Evolutionary conservation across 2,113 vertebrate genomes (phyloP), one percentile per base, ranked within the genome.

Genomic region (Puntigrus tetrazona): DNA sequence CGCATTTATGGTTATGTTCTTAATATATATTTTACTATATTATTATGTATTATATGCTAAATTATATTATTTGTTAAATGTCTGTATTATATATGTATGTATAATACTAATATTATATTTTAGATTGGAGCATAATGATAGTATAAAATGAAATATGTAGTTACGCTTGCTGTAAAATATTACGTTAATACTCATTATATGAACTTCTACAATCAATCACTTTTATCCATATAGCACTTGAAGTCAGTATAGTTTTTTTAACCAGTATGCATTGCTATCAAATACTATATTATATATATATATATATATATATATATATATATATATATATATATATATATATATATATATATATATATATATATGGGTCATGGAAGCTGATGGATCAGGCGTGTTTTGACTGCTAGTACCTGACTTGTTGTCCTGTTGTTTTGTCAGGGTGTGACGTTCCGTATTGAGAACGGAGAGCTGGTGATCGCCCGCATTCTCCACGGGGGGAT

Each of bases 401-500:
- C 65, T 10, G 5, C 34, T 10, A 52, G 61, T 80, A 43, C 72
- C 31, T 74, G 18, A 57, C 31, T 76, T 31, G 52, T 4, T 77
- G 52, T 63, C 22, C 22, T 73, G 52, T 63, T 83, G 25, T 45
- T 69, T 27, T 29, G 8, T 74, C 91, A 99, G 97, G 97, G 97
- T 0, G 95, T 99, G 90, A 98, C 97, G 0, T 98, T 98, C 88
- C 96, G 97, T 1, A 96, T 98, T 86, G 97, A 98, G 78, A 94
- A 93, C 0, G 96, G 97, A 0, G 97, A 98, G 91, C 87, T 98
- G 92, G 96, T 97, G 81, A 97, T 98, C 2, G 97, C 97, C 0
- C 95, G 97, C 13, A 99, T 98, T 83, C 95, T 99, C 65, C 97
- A 98, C 2, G 97, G 97, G 1, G 96, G 97, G 13, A 97, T 97